A percentile compares a stretch with the other conserved stretches of the same genome.
These are phyloP conservation scores for Monomorium pharaonis DNA, from an alignment of 1,140 invertebrate species.

Conservation along the genomic window DNA sequence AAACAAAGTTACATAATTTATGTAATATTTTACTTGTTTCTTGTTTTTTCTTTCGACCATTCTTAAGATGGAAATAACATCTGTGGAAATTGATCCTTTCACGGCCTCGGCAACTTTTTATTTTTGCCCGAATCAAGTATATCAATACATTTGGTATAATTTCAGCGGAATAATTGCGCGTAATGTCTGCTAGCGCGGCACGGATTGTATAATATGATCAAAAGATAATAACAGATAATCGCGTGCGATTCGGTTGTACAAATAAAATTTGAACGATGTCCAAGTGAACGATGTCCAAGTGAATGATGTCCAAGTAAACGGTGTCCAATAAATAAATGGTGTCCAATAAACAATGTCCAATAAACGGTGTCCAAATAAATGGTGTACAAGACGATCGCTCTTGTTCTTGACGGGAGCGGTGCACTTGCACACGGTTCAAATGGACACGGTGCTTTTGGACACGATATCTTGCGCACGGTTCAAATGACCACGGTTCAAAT, in stretches of 20 bases:
- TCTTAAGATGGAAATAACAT: neutral
- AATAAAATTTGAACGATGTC: conserved; percentile 56
- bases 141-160: conserved; percentile 8
- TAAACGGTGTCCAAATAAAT: no score
- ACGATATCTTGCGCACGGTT: no score
- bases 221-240: conserved; percentile 32
- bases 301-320: no score
- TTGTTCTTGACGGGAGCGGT: no score
- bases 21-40: neutral
- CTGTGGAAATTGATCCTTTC: neutral
- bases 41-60: neutral
- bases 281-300: no score
- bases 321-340: no score
- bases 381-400: no score
- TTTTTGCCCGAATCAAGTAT: neutral
- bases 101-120: neutral
- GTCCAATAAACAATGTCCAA: no score
- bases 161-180: neutral
- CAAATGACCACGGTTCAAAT: no score
- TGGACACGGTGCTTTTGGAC: no score
- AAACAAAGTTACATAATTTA: neutral
- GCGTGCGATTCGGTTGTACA: neutral
- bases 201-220: conserved; percentile 2
- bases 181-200: neutral
- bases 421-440: no score